These are phyloP conservation scores for Agrotis exclamationis DNA, from an alignment of 2,888 invertebrate genomes.

Conservation along the genomic window DNA sequence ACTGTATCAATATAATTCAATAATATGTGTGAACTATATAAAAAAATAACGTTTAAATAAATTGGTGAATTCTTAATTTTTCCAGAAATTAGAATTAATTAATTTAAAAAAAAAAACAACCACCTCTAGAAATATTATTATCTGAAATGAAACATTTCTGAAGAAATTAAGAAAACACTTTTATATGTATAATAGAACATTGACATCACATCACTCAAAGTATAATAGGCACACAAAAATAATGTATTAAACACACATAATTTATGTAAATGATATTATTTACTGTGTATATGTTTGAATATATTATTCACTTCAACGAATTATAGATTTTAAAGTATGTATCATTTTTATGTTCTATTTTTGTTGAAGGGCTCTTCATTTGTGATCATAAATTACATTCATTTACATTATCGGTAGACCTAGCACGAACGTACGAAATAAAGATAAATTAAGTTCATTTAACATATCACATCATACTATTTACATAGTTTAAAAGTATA, in stretches of 20 bases:
- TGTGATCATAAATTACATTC: too few species aligned
- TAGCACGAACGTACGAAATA: too few species aligned
- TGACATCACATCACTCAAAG: background rate
- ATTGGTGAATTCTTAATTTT: slow-evolving; percentile 4
- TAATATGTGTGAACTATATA: background rate
- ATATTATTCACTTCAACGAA: too few species aligned
- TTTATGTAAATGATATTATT: slow-evolving; percentile 13
- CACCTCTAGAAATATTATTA: too few species aligned
- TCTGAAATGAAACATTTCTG: background rate
- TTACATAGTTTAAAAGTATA: too few species aligned
- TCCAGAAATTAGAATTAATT: background rate
- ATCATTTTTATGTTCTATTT: too few species aligned
- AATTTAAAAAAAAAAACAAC: too few species aligned
- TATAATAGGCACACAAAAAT: slow-evolving; percentile 22
- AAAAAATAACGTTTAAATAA: background rate
- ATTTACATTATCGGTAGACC: too few species aligned
- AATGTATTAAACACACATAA: slow-evolving; percentile 22
- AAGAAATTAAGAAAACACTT: background rate
- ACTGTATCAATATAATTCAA: background rate
- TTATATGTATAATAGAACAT: background rate
- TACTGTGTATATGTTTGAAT: background rate
- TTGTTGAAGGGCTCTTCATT: too few species aligned
- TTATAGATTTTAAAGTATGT: too few species aligned
- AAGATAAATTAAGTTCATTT: too few species aligned
- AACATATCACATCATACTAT: too few species aligned